A percentile compares a stretch with the other conserved stretches of the same genome.
Conservation (phyloP, 2,888 invertebrate genomes). For the Melanchra persicariae region DNA sequence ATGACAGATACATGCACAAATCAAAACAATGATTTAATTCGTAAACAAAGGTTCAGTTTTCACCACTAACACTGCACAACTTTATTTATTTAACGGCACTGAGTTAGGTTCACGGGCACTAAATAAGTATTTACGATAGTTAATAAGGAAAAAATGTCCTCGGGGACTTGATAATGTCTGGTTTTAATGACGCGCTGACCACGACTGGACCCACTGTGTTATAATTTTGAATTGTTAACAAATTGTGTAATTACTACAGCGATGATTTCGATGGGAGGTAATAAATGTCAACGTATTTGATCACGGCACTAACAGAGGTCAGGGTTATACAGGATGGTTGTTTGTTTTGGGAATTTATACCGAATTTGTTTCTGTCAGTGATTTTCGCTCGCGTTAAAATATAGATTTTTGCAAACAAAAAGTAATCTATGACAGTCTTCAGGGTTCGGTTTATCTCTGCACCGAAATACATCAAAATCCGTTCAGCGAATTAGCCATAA, state of each 20-base stretch:
- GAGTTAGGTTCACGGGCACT: background rate
- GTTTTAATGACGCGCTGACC: slow-evolving; percentile 35
- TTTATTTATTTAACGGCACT: slow-evolving; percentile 23
- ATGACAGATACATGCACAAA: slow-evolving; percentile 21
- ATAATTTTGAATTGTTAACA: slow-evolving; percentile 65
- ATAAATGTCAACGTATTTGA: slow-evolving; percentile 68
- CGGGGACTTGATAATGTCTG: slow-evolving; percentile 36
- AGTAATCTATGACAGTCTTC: no score
- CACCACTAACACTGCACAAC: slow-evolving; percentile 34
- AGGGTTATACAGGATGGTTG: slow-evolving; percentile 55
- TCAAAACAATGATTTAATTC: slow-evolving; percentile 12
- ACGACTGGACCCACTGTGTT: slow-evolving; percentile 44
- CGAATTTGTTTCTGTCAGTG: background rate
- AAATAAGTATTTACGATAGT: background rate
- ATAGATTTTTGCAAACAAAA: no score
- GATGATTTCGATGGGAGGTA: slow-evolving; percentile 80
- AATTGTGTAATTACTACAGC: slow-evolving; percentile 75
- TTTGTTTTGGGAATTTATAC: background rate
- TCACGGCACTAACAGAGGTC: slow-evolving; percentile 60
- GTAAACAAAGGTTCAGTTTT: slow-evolving; percentile 2
- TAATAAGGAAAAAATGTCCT: slow-evolving; percentile 57
- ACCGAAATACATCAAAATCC: no score
- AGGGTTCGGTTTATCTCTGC: no score
- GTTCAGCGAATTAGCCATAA: no score
- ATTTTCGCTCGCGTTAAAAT: background rate